Conservation (phyloP, 1,140 invertebrate genomes). For the Drosophila rhopaloa region DNA sequence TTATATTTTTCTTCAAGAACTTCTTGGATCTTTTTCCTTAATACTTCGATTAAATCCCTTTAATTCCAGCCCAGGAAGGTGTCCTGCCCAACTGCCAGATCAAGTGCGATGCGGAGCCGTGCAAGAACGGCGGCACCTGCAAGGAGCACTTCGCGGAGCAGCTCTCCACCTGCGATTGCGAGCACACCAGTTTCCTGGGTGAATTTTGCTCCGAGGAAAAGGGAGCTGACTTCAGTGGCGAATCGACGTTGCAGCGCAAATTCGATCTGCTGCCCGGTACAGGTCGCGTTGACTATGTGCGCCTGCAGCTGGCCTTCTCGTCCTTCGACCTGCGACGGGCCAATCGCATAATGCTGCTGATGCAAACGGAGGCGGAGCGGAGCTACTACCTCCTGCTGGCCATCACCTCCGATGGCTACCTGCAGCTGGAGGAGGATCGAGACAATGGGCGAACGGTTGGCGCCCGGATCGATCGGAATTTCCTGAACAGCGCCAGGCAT, state of each 20-base stretch:
- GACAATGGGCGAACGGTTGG: slow-evolving; percentile 89
- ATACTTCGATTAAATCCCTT: not conserved
- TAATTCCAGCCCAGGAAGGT: slow-evolving; percentile 85
- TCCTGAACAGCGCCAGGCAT: slow-evolving; percentile 92
- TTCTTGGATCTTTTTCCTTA: no score
- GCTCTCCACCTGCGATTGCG: slow-evolving; percentile 94
- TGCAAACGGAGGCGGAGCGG: slow-evolving; percentile 92
- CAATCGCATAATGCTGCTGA: slow-evolving; percentile 90
- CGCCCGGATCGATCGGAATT: slow-evolving; percentile 90
- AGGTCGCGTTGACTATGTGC: slow-evolving; percentile 89
- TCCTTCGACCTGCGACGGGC: slow-evolving; percentile 90
- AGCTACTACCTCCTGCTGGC: slow-evolving; percentile 93
- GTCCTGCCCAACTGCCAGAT: slow-evolving; percentile 93
- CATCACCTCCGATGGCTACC: slow-evolving; percentile 91
- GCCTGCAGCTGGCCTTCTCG: slow-evolving; percentile 93
- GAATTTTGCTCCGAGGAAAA: slow-evolving; percentile 91
- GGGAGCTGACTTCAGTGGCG: slow-evolving; percentile 94
- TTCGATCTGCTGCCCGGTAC: slow-evolving; percentile 87
- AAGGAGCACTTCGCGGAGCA: slow-evolving; percentile 95
- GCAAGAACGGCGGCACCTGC: slow-evolving; percentile 94
- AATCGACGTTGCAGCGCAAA: slow-evolving; percentile 91
- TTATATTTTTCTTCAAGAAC: no score
- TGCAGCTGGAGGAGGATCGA: slow-evolving; percentile 93
- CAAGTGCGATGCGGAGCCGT: slow-evolving; percentile 94
- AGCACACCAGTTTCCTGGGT: slow-evolving; percentile 94